Evolutionary conservation across 2,888 invertebrate genomes (phyloP).

Genomic region (Zelleria hepariella): DNA sequence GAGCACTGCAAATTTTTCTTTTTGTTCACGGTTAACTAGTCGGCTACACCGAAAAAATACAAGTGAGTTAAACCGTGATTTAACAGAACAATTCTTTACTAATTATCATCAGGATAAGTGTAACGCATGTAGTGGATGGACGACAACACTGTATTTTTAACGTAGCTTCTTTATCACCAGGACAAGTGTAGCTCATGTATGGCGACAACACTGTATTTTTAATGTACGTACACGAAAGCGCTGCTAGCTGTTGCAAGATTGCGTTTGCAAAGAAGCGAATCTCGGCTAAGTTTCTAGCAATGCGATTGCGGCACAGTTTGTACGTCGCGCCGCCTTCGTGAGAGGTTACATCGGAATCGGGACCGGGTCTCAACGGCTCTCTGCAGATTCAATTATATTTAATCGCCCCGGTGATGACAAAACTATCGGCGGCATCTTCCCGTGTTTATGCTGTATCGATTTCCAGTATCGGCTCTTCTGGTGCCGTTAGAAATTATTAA

Average conservation of each 20-base stretch:
- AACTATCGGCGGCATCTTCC: conserved; percentile 23
- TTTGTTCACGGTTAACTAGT: too few species aligned
- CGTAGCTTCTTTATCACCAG: too few species aligned
- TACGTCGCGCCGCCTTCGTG: conserved; percentile 23
- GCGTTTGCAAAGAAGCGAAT: neutral
- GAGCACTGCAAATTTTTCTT: too few species aligned
- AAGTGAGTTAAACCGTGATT: too few species aligned
- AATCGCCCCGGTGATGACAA: conserved; percentile 45
- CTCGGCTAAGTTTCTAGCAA: neutral
- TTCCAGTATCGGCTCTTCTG: conserved; percentile 5
- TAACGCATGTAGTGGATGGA: too few species aligned
- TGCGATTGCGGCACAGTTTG: conserved; percentile 33
- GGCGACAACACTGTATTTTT: too few species aligned
- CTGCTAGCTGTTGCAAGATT: neutral
- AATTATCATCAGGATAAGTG: too few species aligned
- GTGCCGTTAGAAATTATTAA: conserved; percentile 1
- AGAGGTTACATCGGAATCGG: conserved; percentile 39
- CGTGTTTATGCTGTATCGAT: conserved; percentile 9
- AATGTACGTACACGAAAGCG: too few species aligned
- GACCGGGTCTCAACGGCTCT: conserved; percentile 21
- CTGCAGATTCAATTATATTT: conserved; percentile 50
- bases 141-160: too few species aligned
- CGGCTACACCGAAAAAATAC: too few species aligned
- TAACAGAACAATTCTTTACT: too few species aligned
- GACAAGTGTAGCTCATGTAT: too few species aligned